Conservation (phyloP, 2,888 invertebrate genomes). For the Drosophila sordidapex region DNA sequence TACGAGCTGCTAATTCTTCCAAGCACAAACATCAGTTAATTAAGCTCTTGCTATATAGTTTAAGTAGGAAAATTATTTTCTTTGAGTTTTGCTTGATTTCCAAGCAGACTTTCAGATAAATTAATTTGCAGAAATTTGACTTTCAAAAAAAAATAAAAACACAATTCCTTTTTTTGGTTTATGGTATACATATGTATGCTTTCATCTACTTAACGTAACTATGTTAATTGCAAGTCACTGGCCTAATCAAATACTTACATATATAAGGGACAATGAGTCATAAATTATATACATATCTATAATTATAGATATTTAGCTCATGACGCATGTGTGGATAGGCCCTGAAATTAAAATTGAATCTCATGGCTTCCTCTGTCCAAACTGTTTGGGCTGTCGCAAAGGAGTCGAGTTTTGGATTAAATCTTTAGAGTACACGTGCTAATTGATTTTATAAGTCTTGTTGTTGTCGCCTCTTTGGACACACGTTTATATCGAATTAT, state of each 20-base stretch:
- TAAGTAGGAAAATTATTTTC: neutral
- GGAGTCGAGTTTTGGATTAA: conserved; percentile 48
- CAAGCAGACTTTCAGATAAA: neutral
- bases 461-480: conserved; percentile 18
- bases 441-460: conserved; percentile 59
- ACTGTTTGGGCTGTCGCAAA: conserved; percentile 20
- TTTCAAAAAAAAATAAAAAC: conserved; percentile 1
- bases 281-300: conserved; percentile 3
- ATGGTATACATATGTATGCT: conserved; percentile 9
- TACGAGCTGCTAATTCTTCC: neutral
- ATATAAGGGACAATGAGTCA: conserved; percentile 31
- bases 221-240: conserved; percentile 35
- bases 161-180: neutral
- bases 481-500: conserved; percentile 16
- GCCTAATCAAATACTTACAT: neutral
- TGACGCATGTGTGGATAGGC: conserved; percentile 18
- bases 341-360: neutral
- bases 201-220: conserved; percentile 29
- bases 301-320: conserved; percentile 24
- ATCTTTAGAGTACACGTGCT: conserved; percentile 54
- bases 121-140: conserved; percentile 5
- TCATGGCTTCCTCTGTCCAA: neutral
- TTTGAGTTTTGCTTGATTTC: neutral
- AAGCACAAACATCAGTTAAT: neutral
- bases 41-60: neutral